These are phyloP conservation scores for Eupithecia exiguata DNA, from an alignment of 2,888 invertebrate species.

Conservation along the genomic window DNA sequence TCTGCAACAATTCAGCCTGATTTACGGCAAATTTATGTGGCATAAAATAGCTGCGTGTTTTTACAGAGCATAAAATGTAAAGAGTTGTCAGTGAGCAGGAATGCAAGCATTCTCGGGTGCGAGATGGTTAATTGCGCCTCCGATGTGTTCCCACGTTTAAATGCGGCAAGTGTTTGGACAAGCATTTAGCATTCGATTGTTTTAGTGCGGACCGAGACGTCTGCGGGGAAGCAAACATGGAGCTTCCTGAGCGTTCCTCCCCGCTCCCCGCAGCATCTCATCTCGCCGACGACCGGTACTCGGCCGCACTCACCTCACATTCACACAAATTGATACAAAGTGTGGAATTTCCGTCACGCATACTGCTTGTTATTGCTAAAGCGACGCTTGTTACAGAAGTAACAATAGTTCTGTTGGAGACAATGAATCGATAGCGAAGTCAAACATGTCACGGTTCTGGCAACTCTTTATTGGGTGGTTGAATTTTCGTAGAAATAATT, in stretches of 20 bases:
- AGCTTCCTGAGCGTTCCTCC: constrained; percentile 63
- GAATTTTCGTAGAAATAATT: constrained; percentile 78
- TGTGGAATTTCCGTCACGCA: constrained; percentile 29
- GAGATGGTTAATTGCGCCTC: constrained; percentile 77
- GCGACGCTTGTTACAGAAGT: constrained; percentile 39
- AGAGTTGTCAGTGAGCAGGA: constrained; percentile 53
- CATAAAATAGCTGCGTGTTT: constrained; percentile 26
- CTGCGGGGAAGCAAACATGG: constrained; percentile 76
- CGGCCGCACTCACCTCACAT: constrained; percentile 18
- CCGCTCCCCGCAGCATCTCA: constrained; percentile 30
- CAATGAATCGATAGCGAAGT: constrained; percentile 56
- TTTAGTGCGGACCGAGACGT: constrained; percentile 80
- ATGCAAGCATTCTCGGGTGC: constrained; percentile 61
- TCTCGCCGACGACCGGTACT: constrained; percentile 31
- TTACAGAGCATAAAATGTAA: constrained; percentile 32
- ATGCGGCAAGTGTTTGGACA: constrained; percentile 79
- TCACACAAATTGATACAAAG: constrained; percentile 24
- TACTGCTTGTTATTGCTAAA: constrained; percentile 16
- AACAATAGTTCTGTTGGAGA: constrained; percentile 56
- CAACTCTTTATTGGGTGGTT: constrained; percentile 76
- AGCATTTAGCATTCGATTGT: constrained; percentile 83
- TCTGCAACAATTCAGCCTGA: constrained; percentile 30
- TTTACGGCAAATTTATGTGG: constrained; percentile 29
- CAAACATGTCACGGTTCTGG: constrained; percentile 64
- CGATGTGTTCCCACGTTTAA: constrained; percentile 81